Evolutionary conservation across 2,113 vertebrate genomes (phyloP).

Genomic region (Smithornis capensis): DNA sequence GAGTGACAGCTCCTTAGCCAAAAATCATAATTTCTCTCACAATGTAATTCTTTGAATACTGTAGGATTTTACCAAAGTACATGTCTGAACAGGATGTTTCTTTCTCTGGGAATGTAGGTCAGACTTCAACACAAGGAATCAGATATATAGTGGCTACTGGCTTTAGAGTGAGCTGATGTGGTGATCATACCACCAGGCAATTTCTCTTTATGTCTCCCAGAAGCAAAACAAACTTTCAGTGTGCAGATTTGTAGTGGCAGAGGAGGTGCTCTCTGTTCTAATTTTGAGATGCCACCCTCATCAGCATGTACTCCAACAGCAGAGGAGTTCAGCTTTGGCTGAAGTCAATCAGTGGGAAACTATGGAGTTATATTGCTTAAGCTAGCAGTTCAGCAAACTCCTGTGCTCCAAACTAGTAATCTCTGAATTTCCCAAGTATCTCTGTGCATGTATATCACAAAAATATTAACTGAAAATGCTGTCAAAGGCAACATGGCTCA

Average conservation of each 20-base stretch:
- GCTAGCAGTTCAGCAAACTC: neutral
- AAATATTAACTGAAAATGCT: constrained; percentile 58
- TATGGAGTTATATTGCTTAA: neutral
- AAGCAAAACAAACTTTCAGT: neutral
- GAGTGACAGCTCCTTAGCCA: neutral
- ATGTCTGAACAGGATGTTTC: neutral
- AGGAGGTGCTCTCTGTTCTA: neutral
- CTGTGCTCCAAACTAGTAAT: neutral
- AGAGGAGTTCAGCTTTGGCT: neutral
- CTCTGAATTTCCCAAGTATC: constrained; percentile 4
- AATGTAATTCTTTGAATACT: neutral
- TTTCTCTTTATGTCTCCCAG: neutral
- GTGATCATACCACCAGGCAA: neutral
- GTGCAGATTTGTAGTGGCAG: neutral
- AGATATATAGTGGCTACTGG: neutral
- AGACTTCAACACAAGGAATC: neutral
- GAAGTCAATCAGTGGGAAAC: neutral
- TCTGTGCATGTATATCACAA: neutral
- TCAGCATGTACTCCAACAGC: neutral
- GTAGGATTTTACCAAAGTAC: neutral
- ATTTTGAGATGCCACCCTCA: constrained; percentile 30
- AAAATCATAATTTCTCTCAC: neutral
- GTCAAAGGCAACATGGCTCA: constrained; percentile 40
- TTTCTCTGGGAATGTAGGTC: neutral
- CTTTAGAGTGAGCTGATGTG: neutral